Evolutionary conservation across 2,113 vertebrate species (phyloP).

Genomic region (Melospiza georgiana): DNA sequence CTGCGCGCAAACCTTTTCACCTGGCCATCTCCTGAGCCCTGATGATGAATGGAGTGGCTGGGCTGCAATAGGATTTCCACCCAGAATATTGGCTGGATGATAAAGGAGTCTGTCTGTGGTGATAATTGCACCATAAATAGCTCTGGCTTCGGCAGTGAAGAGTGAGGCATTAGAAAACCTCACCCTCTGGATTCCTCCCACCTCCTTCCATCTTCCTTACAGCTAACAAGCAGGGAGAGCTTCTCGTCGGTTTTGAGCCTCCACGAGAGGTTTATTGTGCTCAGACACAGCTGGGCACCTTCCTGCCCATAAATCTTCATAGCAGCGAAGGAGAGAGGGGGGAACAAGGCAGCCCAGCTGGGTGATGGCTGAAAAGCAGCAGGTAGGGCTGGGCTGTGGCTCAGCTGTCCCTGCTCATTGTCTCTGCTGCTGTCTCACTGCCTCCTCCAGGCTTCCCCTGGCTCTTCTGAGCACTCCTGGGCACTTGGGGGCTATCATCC

Average conservation of each 20-base stretch:
- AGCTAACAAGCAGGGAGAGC: constrained; percentile 60
- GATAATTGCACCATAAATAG: constrained; percentile 69
- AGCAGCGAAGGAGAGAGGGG: not conserved
- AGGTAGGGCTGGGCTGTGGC: not conserved
- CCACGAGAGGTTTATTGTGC: not conserved
- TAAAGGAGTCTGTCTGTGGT: constrained; percentile 41
- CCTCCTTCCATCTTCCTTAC: constrained; percentile 55
- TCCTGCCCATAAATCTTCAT: constrained; percentile 45
- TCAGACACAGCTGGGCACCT: constrained; percentile 6
- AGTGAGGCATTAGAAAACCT: constrained; percentile 49
- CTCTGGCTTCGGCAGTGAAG: constrained; percentile 9
- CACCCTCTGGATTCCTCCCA: constrained; percentile 53
- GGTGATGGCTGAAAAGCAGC: not conserved
- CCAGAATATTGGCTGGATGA: constrained; percentile 58
- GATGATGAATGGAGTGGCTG: constrained; percentile 24
- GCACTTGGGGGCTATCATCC: not conserved
- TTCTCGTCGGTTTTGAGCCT: not conserved
- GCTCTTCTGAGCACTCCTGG: not conserved
- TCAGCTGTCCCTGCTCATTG: not conserved
- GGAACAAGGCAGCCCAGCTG: accelerated
- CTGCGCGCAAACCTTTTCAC: not conserved
- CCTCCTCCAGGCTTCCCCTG: not conserved
- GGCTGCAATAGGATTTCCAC: constrained; percentile 48
- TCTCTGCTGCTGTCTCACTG: not conserved
- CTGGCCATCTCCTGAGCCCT: not conserved